These are phyloP conservation scores for Cerastoderma edule DNA, from an alignment of 2,888 invertebrate species.

Conservation along the genomic window DNA sequence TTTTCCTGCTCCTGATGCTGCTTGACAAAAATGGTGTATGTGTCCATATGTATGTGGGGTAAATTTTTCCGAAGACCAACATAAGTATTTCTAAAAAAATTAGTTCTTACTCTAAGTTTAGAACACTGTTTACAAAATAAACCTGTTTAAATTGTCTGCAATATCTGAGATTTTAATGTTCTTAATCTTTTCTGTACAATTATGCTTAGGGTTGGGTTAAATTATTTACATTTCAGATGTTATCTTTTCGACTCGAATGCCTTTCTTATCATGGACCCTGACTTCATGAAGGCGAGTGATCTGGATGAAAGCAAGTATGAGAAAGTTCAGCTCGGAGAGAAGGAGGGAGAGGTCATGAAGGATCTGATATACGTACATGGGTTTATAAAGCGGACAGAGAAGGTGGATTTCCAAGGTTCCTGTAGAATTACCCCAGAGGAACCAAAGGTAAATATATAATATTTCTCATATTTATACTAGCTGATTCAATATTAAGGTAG, in stretches of 20 bases:
- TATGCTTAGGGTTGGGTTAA: neutral
- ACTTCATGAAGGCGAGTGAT: conserved; percentile 82
- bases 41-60: no score
- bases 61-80: no score
- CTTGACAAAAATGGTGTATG: no score
- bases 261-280: conserved; percentile 83
- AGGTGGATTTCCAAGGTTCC: conserved; percentile 83
- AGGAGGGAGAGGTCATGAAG: conserved; percentile 84
- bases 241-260: conserved; percentile 84
- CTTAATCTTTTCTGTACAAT: no score
- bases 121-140: no score
- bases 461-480: no score
- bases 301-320: conserved; percentile 83
- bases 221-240: conserved; percentile 72
- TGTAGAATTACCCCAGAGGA: conserved; percentile 83
- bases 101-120: no score
- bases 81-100: no score
- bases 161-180: no score
- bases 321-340: conserved; percentile 83
- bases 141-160: no score
- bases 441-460: conserved; percentile 80
- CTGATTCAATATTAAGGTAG: no score
- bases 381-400: conserved; percentile 82
- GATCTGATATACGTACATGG: conserved; percentile 83
- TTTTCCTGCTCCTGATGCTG: no score